phyloP scores from a whole-genome alignment of 92 coral and sea anemone genomes.

The Phenganax marumi region DNA sequence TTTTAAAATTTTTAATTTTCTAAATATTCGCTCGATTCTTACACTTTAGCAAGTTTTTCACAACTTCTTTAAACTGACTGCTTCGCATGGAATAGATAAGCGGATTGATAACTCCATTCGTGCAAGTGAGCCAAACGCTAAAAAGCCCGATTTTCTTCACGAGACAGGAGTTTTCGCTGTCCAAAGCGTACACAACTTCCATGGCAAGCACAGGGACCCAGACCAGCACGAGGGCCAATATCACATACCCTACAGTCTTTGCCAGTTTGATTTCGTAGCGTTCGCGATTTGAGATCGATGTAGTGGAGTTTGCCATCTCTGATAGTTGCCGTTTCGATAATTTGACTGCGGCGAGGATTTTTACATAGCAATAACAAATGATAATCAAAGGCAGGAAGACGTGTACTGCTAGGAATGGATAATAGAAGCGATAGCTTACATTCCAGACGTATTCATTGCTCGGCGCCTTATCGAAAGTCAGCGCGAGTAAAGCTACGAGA shows the following conservation, averaged over 20 bases:
- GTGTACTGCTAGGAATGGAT: constrained; percentile 56
- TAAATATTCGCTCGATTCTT: neutral
- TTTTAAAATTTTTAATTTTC: too few relatives aligned
- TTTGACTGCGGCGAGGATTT: constrained; percentile 46
- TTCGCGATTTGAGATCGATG: constrained; percentile 38
- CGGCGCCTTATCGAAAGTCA: constrained; percentile 31
- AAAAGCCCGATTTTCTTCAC: constrained; percentile 56
- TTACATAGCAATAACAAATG: constrained; percentile 50
- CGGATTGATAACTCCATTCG: constrained; percentile 62
- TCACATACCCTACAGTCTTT: constrained; percentile 62
- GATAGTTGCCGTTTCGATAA: constrained; percentile 44
- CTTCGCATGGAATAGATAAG: constrained; percentile 63
- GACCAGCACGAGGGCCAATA: constrained; percentile 56
- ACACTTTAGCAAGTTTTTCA: constrained; percentile 25
- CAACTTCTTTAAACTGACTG: constrained; percentile 43
- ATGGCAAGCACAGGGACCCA: constrained; percentile 62
- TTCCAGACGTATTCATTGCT: constrained; percentile 51
- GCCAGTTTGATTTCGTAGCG: constrained; percentile 58
- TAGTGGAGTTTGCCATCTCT: constrained; percentile 32
- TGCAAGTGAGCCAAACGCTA: constrained; percentile 61
- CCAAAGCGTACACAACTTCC: constrained; percentile 54
- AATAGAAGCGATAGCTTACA: constrained; percentile 54
- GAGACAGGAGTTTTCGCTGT: constrained; percentile 52
- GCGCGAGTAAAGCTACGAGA: constrained; percentile 32
- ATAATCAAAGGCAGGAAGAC: constrained; percentile 49